Evolutionary conservation across 2,113 vertebrate genomes (phyloP).

Genomic region (Aspiorhynchus laticeps): DNA sequence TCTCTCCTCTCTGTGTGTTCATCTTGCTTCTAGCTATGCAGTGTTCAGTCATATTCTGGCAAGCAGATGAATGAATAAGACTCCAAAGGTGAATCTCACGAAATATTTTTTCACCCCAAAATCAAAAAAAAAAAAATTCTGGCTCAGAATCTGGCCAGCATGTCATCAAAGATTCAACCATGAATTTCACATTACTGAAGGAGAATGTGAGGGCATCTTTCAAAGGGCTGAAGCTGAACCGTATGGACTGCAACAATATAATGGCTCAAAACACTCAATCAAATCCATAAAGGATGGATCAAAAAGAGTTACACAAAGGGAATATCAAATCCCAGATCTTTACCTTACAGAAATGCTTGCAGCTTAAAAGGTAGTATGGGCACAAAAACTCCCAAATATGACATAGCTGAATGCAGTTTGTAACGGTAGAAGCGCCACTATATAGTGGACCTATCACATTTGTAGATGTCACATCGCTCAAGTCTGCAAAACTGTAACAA

Average conservation of each 20-base stretch:
- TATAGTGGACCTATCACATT: not conserved
- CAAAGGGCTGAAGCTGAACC: not conserved
- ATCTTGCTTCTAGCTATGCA: slow-evolving; percentile 5
- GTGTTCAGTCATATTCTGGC: not conserved
- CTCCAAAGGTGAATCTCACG: not conserved
- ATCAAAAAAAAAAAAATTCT: not conserved
- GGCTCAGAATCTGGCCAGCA: not conserved
- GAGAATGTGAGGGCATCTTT: not conserved
- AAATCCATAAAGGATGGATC: not conserved
- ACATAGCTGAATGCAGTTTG: not conserved
- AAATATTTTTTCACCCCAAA: not conserved
- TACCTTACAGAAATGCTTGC: not conserved
- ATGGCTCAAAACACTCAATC: not conserved
- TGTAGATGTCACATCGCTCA: not conserved
- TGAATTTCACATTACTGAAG: not conserved
- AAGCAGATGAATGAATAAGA: not conserved
- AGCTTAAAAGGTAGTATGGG: not conserved
- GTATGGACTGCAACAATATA: not conserved
- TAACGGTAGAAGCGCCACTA: not conserved
- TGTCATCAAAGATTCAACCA: not conserved
- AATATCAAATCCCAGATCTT: not conserved
- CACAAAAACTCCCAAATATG: not conserved
- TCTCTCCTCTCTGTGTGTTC: not conserved
- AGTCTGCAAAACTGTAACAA: not conserved
- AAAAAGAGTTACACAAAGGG: not conserved